phyloP scores from a whole-genome alignment of 2,113 vertebrate species.

The Echinops telfairi region DNA sequence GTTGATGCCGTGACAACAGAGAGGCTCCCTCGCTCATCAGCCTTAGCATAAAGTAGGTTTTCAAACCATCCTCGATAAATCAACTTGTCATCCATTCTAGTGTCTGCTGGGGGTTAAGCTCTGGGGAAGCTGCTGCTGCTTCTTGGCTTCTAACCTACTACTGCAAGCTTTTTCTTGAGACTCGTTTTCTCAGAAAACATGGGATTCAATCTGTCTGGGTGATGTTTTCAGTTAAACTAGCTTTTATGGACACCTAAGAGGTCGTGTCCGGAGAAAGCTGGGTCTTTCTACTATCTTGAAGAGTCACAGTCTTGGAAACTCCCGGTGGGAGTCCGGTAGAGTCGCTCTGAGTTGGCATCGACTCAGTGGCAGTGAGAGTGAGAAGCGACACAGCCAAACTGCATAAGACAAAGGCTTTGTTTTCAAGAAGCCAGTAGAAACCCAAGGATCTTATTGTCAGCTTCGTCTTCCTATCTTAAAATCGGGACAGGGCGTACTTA shows the following conservation, averaged over 20 bases:
- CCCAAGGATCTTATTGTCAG: neutral
- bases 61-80: neutral
- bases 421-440: neutral
- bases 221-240: slow-evolving; percentile 41
- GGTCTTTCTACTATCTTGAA: too few species aligned
- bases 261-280: neutral
- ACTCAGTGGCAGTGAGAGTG: too few species aligned
- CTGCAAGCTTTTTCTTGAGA: neutral
- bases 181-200: slow-evolving; percentile 27
- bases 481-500: neutral
- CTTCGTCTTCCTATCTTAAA: slow-evolving; percentile 10
- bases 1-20: neutral
- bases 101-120: neutral
- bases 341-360: too few species aligned
- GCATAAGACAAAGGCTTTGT: neutral
- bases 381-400: too few species aligned
- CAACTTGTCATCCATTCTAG: neutral
- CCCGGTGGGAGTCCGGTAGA: too few species aligned
- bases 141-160: neutral
- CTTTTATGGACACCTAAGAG: neutral
- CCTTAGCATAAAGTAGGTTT: neutral
- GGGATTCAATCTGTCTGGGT: neutral
- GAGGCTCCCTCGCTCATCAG: too few species aligned
- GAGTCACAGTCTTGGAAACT: too few species aligned
- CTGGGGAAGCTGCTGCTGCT: neutral